Conservation (phyloP, 1,140 invertebrate genomes). For the Macrostomum lignano region DNA sequence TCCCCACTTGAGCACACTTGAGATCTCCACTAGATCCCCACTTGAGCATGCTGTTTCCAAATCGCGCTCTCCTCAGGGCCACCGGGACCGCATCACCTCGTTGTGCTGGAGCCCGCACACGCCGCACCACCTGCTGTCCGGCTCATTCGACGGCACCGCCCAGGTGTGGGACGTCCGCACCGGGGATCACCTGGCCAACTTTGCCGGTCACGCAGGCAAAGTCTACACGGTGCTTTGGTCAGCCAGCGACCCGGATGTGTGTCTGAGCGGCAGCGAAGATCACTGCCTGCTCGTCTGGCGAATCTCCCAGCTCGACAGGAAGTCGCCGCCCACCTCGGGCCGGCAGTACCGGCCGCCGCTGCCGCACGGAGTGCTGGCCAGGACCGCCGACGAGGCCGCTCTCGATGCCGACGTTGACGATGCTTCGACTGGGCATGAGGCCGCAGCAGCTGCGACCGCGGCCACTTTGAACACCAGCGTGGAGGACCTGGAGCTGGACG, state of each 20-base stretch:
- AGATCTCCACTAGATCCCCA: too few relatives aligned
- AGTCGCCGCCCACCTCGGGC: neutral
- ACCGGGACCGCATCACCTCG: conserved; percentile 33
- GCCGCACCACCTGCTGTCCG: conserved; percentile 37
- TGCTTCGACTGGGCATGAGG: too few relatives aligned
- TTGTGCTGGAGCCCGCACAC: conserved; percentile 43
- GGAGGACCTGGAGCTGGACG: too few relatives aligned
- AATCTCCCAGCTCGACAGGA: conserved; percentile 14
- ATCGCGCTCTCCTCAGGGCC: too few relatives aligned
- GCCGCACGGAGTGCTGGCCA: too few relatives aligned
- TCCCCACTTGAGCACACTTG: too few relatives aligned
- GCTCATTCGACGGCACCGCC: conserved; percentile 37
- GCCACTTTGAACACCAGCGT: too few relatives aligned
- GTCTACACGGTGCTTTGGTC: conserved; percentile 36
- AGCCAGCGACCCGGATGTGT: conserved; percentile 33
- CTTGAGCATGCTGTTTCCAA: too few relatives aligned
- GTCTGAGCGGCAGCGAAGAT: conserved; percentile 36
- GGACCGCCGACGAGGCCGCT: too few relatives aligned
- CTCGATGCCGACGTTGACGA: too few relatives aligned
- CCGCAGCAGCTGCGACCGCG: too few relatives aligned
- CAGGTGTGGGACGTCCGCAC: conserved; percentile 42
- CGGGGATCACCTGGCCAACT: conserved; percentile 32
- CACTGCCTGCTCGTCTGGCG: conserved; percentile 35
- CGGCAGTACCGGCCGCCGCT: neutral
- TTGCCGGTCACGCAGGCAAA: conserved; percentile 28